Evolutionary conservation across 1,140 invertebrate species (phyloP), one percentile per base, ranked within the genome.

Genomic region (Armadillidium nasatum): DNA sequence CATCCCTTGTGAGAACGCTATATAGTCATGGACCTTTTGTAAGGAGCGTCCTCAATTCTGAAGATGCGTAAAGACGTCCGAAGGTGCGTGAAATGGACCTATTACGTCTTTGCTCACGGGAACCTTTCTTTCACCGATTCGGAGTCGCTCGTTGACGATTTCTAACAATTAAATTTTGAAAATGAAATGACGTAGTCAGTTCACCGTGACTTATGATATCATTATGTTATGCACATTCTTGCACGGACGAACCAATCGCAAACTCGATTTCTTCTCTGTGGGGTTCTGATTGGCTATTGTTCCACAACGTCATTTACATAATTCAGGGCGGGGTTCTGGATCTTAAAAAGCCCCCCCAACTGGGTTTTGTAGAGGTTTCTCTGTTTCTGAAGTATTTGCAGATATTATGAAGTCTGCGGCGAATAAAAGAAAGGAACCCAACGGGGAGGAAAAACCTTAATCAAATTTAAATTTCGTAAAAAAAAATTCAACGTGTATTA

Each of bases 271-370:
- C 66, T 69, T 74, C 74, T 74, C 78, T 76, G 78, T 74, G 74
- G 78, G 78, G 78, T 79, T 79, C 78, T 79, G 78, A 79, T 79
- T 79, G 78, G 78, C 66, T 76, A 79, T 79, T 79, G 78, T 79
- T 79, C 78, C 74, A 50, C 60, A 71, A 76, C 74, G 75, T 76
- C 71, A 79, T 79, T 79, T 79, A 76, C 78, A 79, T 79, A 79
- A 79, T 79, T 76, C 75, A 76, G 78, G 78, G 78, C 78, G 78
- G 78, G 78, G 78, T 74, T 68, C 69, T 66, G 15, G 43, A 67
- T 67, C 50, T 72, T 54, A 44, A 22, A 10, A 19, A 21, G 70
- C 23, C 15, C 21, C 21, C 68, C 45, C 19, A 23, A 50, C 15
- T 45, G 45, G 45, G 50, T 60, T 60, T 60, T 19, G 50, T 60